phyloP scores from a whole-genome alignment of 2,888 invertebrate genomes.

The Agrotis segetum region DNA sequence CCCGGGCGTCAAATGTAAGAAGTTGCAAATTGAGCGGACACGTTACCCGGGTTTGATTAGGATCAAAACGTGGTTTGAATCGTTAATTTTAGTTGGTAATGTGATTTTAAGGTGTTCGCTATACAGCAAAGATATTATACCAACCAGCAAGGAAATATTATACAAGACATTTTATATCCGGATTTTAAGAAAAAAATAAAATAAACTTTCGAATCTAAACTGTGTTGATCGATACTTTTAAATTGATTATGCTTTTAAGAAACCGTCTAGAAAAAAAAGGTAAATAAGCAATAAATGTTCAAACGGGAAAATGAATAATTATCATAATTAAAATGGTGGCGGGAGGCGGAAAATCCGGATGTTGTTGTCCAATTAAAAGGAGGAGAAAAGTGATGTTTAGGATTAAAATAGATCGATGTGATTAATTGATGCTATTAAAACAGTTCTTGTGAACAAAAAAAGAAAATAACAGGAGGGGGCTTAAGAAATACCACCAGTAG shows the following conservation, averaged over 20 bases:
- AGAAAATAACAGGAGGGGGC: neutral
- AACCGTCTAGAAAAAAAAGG: slow-evolving; percentile 16
- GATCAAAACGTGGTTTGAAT: slow-evolving; percentile 61
- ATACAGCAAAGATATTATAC: neutral
- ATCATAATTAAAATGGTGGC: slow-evolving; percentile 12
- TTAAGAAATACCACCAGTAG: too few species aligned
- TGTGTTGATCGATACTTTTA: slow-evolving; percentile 7
- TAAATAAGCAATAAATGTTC: slow-evolving; percentile 33
- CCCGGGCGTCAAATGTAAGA: slow-evolving; percentile 64
- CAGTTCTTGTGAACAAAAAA: neutral
- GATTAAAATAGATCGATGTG: neutral
- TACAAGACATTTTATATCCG: neutral
- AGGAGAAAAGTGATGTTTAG: neutral
- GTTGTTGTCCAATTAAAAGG: slow-evolving; percentile 9
- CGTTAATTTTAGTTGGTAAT: slow-evolving; percentile 33
- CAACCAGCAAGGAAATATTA: too few species aligned
- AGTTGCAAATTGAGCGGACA: slow-evolving; percentile 70
- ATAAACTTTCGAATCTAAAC: slow-evolving; percentile 1
- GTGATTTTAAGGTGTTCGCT: neutral
- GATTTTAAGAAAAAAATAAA: neutral
- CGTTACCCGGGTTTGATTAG: slow-evolving; percentile 60
- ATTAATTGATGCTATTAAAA: slow-evolving; percentile 13
- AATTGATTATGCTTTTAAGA: slow-evolving; percentile 11
- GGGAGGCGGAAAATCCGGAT: slow-evolving; percentile 8
- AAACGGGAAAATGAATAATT: slow-evolving; percentile 30